Evolutionary conservation across 1,140 invertebrate genomes (phyloP), one percentile per base, ranked within the genome.

Genomic region (Camponotus vicinus): DNA sequence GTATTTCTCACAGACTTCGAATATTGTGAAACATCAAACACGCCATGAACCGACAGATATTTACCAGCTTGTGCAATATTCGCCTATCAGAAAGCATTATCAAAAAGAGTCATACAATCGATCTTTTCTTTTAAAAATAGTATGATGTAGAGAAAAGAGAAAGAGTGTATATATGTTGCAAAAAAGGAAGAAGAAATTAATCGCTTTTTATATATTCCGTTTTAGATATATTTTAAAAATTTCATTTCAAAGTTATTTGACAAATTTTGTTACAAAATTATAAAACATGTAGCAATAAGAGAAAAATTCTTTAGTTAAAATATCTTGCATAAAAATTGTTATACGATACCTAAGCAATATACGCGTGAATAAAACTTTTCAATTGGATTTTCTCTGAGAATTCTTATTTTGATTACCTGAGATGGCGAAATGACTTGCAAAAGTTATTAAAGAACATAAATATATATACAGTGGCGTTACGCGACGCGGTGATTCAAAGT

Each of bases 371-470:
- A 4, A 61, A 82, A 32, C 52, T 45, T 34, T 7, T 59, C 21
- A 6, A 57, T 70, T 71, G 15, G 52, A 15, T 71, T 59, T 45
- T 15, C 18, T 57, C n/a, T 27, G 8, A 42, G 1, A n/a, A 71
- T 42, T n/a, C 52, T 71, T 18, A 71, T 71, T 27, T n/a, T 52
- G 21, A 71, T 71, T 73, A 45, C 52, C 40, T 73, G 27, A 15
- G 13, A 32, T 1, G 9, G 15, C 27, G 37, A 34, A 34, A 73
- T 3, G 49, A 73, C 37, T 57, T 57, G 52, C 32, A 57, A 73
- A 83, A 83, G 52, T 83, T 83, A 82, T 82, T 71, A 71, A 82
- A 45, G 8, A 83, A 32, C 42, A 13, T 13, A 61, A 32, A 73
- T 49, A 83, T 83, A 45, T 27, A 61, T 73, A 42, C 55, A 57